A percentile compares a stretch with the other conserved stretches of the same genome.
phyloP scores from a whole-genome alignment of 2,113 vertebrate genomes.

The Sebastes fasciatus region DNA sequence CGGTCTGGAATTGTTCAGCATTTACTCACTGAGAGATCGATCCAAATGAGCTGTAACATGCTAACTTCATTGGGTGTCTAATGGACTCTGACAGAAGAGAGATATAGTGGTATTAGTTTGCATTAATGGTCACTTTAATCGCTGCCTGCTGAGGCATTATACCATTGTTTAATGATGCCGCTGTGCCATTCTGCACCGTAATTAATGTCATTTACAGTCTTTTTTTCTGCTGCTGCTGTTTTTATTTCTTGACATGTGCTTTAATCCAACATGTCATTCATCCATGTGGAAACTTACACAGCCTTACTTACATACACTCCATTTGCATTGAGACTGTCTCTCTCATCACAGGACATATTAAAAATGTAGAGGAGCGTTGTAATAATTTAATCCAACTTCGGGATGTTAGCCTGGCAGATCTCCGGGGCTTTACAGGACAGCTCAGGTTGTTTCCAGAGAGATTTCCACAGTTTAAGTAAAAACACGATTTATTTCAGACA shows the following conservation, averaged over 20 bases:
- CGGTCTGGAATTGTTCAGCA: not conserved
- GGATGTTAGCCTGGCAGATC: slow-evolving; percentile 19
- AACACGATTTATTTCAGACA: slow-evolving; percentile 36
- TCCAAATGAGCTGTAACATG: slow-evolving; percentile 54
- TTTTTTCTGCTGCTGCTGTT: not conserved
- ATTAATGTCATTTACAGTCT: slow-evolving; percentile 36
- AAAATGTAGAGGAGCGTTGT: not conserved
- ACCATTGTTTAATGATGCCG: slow-evolving; percentile 61
- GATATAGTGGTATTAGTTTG: slow-evolving; percentile 39
- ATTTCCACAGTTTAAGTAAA: slow-evolving; percentile 28
- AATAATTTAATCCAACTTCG: slow-evolving; percentile 22
- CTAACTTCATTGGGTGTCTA: slow-evolving; percentile 65
- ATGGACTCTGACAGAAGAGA: slow-evolving; percentile 45
- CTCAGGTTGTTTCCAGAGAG: slow-evolving; percentile 30
- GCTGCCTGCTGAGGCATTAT: slow-evolving; percentile 38
- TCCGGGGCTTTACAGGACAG: slow-evolving; percentile 9
- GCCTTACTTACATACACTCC: not conserved
- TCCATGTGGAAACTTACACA: not conserved
- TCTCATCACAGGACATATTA: slow-evolving; percentile 4
- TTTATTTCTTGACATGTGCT: slow-evolving; percentile 16
- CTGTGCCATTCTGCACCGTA: slow-evolving; percentile 4
- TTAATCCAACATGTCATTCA: slow-evolving; percentile 18
- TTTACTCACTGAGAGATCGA: slow-evolving; percentile 20
- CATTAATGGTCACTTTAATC: slow-evolving; percentile 65
- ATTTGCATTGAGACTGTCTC: not conserved